Percentiles rank a stretch among this genome's conserved stretches.
Evolutionary conservation across 1,140 invertebrate genomes (phyloP).

Genomic region (Cherax quadricarinatus): DNA sequence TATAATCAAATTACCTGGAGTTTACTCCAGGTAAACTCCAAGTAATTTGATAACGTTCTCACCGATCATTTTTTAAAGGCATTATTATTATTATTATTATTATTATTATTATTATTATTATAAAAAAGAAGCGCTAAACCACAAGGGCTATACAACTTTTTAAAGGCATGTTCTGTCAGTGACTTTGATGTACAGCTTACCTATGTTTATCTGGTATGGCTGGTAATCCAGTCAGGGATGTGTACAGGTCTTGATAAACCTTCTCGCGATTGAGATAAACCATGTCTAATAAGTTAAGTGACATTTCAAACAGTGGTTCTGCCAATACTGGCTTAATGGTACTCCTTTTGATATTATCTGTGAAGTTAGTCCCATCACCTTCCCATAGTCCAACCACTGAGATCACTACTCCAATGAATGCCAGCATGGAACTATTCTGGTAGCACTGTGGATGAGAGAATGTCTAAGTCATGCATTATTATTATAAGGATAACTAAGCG

Average conservation of each 20-base stretch:
- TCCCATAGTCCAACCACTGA: slow-evolving; percentile 5
- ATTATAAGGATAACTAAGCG: too few species aligned
- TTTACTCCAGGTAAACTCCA: too few species aligned
- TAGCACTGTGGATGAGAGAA: background rate
- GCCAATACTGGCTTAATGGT: background rate
- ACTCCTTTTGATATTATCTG: background rate
- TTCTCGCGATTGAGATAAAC: slow-evolving; percentile 16
- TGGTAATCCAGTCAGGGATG: background rate
- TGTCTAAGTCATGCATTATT: too few species aligned
- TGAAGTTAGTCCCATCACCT: background rate
- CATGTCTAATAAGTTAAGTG: background rate
- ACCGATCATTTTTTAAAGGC: too few species aligned
- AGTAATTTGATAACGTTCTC: too few species aligned
- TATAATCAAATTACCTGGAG: too few species aligned
- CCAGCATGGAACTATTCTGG: background rate
- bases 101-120: too few species aligned
- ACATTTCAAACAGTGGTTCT: slow-evolving; percentile 3
- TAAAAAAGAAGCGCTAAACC: too few species aligned
- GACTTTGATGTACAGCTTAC: background rate
- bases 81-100: too few species aligned
- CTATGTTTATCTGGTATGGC: background rate
- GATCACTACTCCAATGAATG: background rate
- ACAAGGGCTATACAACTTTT: too few species aligned
- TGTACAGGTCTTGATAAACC: background rate
- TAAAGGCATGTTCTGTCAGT: too few species aligned